A percentile compares a stretch with the other conserved stretches of the same genome.
Evolutionary conservation across 2,888 invertebrate species (phyloP).

Genomic region (Sinodicranocentrus sp.): DNA sequence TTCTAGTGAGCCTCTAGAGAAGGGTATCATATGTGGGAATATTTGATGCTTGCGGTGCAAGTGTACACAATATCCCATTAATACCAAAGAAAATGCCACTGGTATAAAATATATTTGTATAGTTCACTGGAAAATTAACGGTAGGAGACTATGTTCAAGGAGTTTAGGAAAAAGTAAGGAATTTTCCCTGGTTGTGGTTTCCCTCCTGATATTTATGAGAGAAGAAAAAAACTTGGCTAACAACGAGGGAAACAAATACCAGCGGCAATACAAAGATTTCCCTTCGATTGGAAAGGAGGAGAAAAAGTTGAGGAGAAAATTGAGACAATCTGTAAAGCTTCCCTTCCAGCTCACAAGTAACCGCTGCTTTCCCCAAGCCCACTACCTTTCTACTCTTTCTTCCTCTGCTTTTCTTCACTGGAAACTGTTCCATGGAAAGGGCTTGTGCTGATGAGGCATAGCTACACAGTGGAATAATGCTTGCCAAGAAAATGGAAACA

Average conservation of each 20-base stretch:
- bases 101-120: neutral
- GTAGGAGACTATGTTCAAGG: neutral
- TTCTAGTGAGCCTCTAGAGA: neutral
- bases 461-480: neutral
- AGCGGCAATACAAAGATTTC: neutral
- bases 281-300: neutral
- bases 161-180: neutral
- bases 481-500: slow-evolving; percentile 50
- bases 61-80: neutral
- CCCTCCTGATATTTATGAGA: neutral
- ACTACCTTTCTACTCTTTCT: neutral
- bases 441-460: neutral
- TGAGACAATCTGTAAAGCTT: too few species aligned
- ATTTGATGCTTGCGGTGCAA: too few species aligned
- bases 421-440: neutral
- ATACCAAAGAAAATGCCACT: neutral
- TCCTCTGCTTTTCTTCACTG: neutral
- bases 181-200: neutral
- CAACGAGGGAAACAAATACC: neutral
- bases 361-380: neutral
- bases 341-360: neutral
- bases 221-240: neutral
- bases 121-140: neutral
- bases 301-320: neutral
- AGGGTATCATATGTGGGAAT: too few species aligned